phyloP scores from a whole-genome alignment of 2,113 vertebrate species.

The Rhea pennata region DNA sequence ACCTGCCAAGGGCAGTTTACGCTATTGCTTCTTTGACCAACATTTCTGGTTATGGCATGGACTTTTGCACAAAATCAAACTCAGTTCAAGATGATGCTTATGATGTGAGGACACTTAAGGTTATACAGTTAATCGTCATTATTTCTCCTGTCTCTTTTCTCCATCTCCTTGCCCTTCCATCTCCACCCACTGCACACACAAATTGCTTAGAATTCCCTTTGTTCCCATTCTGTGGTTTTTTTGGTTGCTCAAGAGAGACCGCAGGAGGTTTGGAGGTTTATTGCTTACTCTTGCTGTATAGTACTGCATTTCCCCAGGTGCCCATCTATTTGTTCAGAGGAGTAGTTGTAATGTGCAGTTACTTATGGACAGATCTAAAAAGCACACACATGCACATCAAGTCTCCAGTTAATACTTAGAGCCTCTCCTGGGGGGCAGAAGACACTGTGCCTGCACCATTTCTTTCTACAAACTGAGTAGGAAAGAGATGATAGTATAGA shows the following conservation, averaged over 20 bases:
- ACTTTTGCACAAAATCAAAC: not conserved
- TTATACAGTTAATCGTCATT: not conserved
- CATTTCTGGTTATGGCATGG: too few species aligned
- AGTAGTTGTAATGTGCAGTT: too few species aligned
- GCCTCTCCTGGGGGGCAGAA: too few species aligned
- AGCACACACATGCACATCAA: too few species aligned
- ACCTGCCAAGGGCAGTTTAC: not conserved
- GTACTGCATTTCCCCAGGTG: too few species aligned
- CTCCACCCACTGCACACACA: not conserved
- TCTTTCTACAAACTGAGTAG: too few species aligned
- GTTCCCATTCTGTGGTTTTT: not conserved
- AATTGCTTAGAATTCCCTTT: not conserved
- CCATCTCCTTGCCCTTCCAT: not conserved
- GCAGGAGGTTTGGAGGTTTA: not conserved
- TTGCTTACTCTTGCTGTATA: not conserved
- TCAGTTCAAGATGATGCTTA: not conserved
- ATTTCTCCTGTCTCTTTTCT: not conserved
- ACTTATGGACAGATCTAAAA: too few species aligned
- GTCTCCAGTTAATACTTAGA: too few species aligned
- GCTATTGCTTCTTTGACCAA: not conserved
- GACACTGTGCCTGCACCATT: too few species aligned
- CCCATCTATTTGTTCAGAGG: too few species aligned
- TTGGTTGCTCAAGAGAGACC: not conserved
- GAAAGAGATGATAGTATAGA: too few species aligned
- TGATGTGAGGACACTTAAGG: too few species aligned